Base-by-base conservation (phyloP, 2,888 invertebrate species). In the Tortrix viridana region DNA sequence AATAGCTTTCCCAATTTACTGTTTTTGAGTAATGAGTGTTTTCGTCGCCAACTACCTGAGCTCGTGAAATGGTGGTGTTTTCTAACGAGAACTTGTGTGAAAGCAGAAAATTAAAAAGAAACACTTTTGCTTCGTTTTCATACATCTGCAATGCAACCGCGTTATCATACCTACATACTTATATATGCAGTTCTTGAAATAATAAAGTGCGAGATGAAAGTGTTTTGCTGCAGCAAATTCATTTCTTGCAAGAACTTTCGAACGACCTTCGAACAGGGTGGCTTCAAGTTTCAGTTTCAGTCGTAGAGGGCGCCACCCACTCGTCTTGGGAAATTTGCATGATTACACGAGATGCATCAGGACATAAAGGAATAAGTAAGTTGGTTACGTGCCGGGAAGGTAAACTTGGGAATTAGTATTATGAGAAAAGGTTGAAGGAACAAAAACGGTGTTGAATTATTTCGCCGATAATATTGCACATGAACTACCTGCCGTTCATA, bases 201-300 rank as follows among this genome's bases (percentile, higher is more conserved):
- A 72, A 74, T 71, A 73, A 74, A 78, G 73, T 72, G 73, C 73
- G 76, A 84, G 86, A 88, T 81, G 88, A 88, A 89, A 89, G 89
- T 90, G 89, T 86, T 84, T 83, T 77, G 76, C 72, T 83, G 80
- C 77, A 82, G 81, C 79, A 80, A 81, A 89, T 89, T 89, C 86
- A 84, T 86, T 87, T 83, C 84, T 83, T 81, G 80, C 79, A 79
- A 84, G 84, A 91, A 91, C 81, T 90, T 87, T 80, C 80, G 80
- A 86, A 88, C 90, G 91, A 91, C 90, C 91, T 91, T 90, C 89
- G 85, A 79, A 83, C 82, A 81, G 81, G 84, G 84, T 74, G 76
- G 79, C 41, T 80, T 75, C 76, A 80, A 85, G 86, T 88, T 88
- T 88, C 85, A 86, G 87, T 88, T 88, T 84, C 86, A 83, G 81